These are phyloP conservation scores for Parus major DNA, from an alignment of 2,113 vertebrate genomes.

Conservation along the genomic window DNA sequence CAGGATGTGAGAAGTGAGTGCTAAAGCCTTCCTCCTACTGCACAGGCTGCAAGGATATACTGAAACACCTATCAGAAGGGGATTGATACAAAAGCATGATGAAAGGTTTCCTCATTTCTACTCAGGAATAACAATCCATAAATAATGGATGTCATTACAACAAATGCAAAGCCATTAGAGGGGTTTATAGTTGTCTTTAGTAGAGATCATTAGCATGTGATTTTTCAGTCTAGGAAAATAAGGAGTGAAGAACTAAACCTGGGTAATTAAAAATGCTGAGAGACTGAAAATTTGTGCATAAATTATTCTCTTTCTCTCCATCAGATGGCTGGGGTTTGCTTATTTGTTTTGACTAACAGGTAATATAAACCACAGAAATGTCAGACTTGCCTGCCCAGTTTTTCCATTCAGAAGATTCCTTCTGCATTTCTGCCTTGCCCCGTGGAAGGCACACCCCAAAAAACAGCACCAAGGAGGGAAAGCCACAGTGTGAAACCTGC, in stretches of 20 bases:
- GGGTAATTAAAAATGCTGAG: neutral
- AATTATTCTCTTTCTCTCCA: neutral
- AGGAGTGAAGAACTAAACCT: neutral
- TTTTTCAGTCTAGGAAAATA: neutral
- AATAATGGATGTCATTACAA: neutral
- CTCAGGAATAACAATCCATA: neutral
- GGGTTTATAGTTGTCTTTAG: neutral
- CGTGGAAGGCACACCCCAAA: neutral
- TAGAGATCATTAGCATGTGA: neutral
- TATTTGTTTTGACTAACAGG: conserved; percentile 36
- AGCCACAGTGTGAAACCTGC: neutral
- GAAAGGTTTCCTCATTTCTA: neutral
- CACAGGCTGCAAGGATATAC: neutral
- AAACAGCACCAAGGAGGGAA: neutral
- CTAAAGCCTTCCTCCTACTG: neutral
- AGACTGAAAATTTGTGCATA: neutral
- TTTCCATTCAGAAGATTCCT: conserved; percentile 10
- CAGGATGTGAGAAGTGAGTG: neutral
- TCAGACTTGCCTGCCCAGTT: conserved; percentile 6
- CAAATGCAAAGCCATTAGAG: neutral
- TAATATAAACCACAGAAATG: conserved; percentile 34
- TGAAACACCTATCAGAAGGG: accelerated
- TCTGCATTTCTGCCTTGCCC: neutral
- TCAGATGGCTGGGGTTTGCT: neutral
- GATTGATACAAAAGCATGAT: neutral